phyloP scores from a whole-genome alignment of 2,797 vertebrate genomes.

The Amblyraja radiata region DNA sequence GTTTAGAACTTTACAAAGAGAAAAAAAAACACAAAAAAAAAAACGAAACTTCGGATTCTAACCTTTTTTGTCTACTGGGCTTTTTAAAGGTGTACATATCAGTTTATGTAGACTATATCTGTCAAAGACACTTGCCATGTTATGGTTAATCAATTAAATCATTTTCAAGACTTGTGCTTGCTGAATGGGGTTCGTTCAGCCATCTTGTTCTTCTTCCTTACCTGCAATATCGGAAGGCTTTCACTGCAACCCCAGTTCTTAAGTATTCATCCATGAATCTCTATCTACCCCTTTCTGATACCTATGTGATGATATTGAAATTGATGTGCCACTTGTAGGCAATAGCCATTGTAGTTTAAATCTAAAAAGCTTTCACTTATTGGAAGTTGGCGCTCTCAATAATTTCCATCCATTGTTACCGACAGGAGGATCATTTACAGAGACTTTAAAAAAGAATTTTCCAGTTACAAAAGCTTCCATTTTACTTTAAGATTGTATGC shows the following conservation, averaged over 20 bases:
- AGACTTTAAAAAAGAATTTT: neutral
- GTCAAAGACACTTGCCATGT: constrained; percentile 71
- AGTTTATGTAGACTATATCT: constrained; percentile 78
- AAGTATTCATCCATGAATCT: neutral
- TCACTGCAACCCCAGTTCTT: neutral
- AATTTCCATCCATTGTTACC: neutral
- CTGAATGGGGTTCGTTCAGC: constrained; percentile 64
- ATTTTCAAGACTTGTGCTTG: constrained; percentile 73
- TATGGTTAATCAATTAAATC: constrained; percentile 72
- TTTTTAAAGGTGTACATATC: constrained; percentile 75
- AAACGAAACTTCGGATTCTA: constrained; percentile 64
- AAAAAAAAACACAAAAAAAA: constrained; percentile 50
- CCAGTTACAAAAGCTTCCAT: neutral
- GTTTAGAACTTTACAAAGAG: constrained; percentile 41
- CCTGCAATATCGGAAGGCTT: constrained; percentile 21
- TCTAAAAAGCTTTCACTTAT: neutral
- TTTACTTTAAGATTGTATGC: neutral
- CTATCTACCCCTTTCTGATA: constrained; percentile 1
- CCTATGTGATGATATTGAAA: constrained; percentile 8
- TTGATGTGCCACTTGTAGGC: neutral
- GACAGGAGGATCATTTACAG: neutral
- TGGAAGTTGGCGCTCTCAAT: neutral
- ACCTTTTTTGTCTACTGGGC: constrained; percentile 73
- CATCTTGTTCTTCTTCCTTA: constrained; percentile 43
- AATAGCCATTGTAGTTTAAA: constrained; percentile 16